A percentile compares a stretch with the other conserved stretches of the same genome.
phyloP scores from a whole-genome alignment of 2,797 vertebrate genomes.

The Peromyscus aztecus region DNA sequence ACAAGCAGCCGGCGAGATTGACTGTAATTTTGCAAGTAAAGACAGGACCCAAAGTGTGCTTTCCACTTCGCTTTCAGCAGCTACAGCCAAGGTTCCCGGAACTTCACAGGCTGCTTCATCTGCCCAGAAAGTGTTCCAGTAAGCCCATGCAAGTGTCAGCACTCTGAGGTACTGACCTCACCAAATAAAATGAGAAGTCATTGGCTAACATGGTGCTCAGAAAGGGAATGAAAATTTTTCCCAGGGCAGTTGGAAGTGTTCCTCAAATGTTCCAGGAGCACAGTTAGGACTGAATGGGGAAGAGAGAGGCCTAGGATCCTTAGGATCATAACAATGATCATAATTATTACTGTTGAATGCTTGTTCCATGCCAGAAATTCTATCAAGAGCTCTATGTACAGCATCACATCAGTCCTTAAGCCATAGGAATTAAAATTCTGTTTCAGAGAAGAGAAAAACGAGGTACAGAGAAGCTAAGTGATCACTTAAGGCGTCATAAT shows the following conservation, averaged over 20 bases:
- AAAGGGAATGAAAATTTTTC: slow-evolving; percentile 70
- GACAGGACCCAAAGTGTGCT: slow-evolving; percentile 74
- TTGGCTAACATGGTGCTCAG: slow-evolving; percentile 70
- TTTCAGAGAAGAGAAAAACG: slow-evolving; percentile 37
- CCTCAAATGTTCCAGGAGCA: slow-evolving; percentile 65
- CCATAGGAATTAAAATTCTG: not conserved
- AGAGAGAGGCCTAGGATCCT: slow-evolving; percentile 54
- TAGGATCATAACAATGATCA: not conserved
- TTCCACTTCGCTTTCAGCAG: slow-evolving; percentile 64
- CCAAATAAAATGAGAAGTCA: slow-evolving; percentile 77
- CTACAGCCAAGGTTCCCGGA: slow-evolving; percentile 70
- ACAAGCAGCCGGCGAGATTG: slow-evolving; percentile 65
- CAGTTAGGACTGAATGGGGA: slow-evolving; percentile 31
- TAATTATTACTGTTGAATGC: not conserved
- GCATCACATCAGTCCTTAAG: not conserved
- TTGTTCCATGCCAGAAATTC: not conserved
- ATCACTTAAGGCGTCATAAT: not conserved
- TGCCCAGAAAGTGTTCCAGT: slow-evolving; percentile 83
- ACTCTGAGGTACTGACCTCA: slow-evolving; percentile 10
- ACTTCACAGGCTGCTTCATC: slow-evolving; percentile 71
- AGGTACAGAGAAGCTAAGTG: not conserved
- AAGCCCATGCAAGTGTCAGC: slow-evolving; percentile 84
- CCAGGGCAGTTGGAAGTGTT: slow-evolving; percentile 25
- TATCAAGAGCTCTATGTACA: not conserved
- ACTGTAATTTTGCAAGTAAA: slow-evolving; percentile 83